phyloP scores from a whole-genome alignment of 1,140 invertebrate species.

The Trichonephila clavipes region DNA sequence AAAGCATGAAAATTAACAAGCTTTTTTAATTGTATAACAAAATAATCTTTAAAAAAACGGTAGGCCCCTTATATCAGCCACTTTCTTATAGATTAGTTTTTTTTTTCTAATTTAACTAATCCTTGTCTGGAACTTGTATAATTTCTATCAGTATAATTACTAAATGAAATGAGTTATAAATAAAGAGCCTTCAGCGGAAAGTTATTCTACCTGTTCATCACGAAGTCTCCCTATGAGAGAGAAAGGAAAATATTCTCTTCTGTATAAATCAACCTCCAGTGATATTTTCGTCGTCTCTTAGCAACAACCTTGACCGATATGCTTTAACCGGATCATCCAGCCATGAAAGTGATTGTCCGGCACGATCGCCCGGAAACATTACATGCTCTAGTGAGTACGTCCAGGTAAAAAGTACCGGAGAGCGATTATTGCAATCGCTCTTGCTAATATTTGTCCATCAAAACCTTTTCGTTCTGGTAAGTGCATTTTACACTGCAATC shows the following conservation, averaged over 20 bases:
- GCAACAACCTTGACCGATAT: conserved; percentile 24
- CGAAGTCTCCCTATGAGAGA: not conserved
- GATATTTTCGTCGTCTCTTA: not conserved
- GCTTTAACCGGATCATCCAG: not conserved
- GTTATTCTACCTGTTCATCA: not conserved
- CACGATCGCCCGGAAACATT: not conserved
- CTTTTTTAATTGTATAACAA: too few species aligned
- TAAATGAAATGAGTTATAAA: too few species aligned
- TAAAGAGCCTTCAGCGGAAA: not conserved
- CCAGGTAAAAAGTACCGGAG: not conserved
- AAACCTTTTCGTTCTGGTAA: not conserved
- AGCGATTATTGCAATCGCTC: not conserved
- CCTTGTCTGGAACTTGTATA: too few species aligned
- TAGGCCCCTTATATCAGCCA: too few species aligned
- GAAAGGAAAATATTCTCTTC: not conserved
- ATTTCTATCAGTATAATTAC: too few species aligned
- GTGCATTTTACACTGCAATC: not conserved
- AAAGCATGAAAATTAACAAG: too few species aligned
- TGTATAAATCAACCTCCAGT: not conserved
- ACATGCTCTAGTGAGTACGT: not conserved
- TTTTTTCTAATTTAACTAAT: too few species aligned
- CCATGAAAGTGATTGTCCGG: conserved; percentile 1
- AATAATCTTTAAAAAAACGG: too few species aligned
- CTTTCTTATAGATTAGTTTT: too few species aligned
- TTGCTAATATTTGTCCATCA: not conserved